Evolutionary conservation across 2,113 vertebrate genomes (phyloP).

Genomic region (Brachionichthys hirsutus): DNA sequence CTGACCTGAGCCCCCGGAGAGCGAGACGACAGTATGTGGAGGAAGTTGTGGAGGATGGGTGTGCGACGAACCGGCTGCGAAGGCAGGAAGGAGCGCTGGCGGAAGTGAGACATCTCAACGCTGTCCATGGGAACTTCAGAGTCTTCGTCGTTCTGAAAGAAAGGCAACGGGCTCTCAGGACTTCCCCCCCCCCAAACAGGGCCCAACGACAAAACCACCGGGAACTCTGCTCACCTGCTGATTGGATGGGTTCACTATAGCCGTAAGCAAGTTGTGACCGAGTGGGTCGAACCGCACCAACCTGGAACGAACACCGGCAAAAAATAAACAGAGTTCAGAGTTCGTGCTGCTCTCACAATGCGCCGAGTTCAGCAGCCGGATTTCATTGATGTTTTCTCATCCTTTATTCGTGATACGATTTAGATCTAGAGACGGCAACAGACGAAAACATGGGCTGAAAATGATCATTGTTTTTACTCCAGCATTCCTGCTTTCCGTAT

Average conservation of each 20-base stretch:
- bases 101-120: constrained; percentile 92
- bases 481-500: too few species aligned
- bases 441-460: too few species aligned
- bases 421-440: too few species aligned
- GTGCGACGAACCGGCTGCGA: constrained; percentile 96
- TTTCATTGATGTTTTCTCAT: too few species aligned
- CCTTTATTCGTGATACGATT: too few species aligned
- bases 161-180: not conserved
- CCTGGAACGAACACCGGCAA: constrained; percentile 71
- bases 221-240: constrained; percentile 84
- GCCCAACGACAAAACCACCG: not conserved
- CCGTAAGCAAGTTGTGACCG: constrained; percentile 97
- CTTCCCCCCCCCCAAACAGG: not conserved
- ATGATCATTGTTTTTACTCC: too few species aligned
- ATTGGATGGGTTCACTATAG: constrained; percentile 97
- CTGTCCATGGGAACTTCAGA: constrained; percentile 95
- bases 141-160: constrained; percentile 90
- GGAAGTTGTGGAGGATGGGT: constrained; percentile 98
- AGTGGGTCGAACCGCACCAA: constrained; percentile 97
- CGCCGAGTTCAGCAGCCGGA: too few species aligned
- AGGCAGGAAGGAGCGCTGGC: constrained; percentile 92
- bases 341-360: too few species aligned
- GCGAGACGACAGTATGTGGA: constrained; percentile 97
- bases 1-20: constrained; percentile 86
- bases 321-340: not conserved